Conservation (phyloP, 2,797 vertebrate species). For the Sebastes oblongus region DNA sequence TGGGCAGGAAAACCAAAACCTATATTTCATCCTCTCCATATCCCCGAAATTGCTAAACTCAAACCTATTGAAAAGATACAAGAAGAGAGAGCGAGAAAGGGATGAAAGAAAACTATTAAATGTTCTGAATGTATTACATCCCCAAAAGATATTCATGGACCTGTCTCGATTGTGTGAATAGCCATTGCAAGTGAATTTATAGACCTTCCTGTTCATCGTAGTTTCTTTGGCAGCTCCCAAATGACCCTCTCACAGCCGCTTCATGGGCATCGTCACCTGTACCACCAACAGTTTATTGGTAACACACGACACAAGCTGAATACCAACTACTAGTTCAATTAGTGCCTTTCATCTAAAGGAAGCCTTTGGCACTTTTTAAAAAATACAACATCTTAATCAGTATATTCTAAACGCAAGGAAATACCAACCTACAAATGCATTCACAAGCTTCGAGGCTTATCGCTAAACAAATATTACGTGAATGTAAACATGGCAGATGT, state of each 20-base stretch:
- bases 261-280: conserved; percentile 25
- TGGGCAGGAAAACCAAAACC: conserved; percentile 22
- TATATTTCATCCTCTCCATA: conserved; percentile 45
- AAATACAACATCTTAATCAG: not conserved
- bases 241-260: conserved; percentile 29
- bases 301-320: conserved; percentile 3
- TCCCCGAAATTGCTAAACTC: conserved; percentile 39
- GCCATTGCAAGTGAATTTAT: conserved; percentile 39
- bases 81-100: not conserved
- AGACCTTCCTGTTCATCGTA: conserved; percentile 33
- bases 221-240: conserved; percentile 37
- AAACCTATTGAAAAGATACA: conserved; percentile 34
- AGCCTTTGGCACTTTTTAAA: not conserved
- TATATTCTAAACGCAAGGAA: not conserved
- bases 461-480: not conserved
- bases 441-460: not conserved
- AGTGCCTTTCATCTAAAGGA: not conserved
- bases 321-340: not conserved
- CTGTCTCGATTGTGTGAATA: conserved; percentile 38
- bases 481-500: conserved; percentile 1
- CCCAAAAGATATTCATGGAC: conserved; percentile 25
- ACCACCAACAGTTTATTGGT: conserved; percentile 30
- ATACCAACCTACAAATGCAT: not conserved
- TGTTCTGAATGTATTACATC: conserved; percentile 38
- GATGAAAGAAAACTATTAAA: conserved; percentile 33